Evolutionary conservation across 2,888 invertebrate genomes (phyloP), one percentile per base, ranked within the genome.

Genomic region (Flexamia atlantica): DNA sequence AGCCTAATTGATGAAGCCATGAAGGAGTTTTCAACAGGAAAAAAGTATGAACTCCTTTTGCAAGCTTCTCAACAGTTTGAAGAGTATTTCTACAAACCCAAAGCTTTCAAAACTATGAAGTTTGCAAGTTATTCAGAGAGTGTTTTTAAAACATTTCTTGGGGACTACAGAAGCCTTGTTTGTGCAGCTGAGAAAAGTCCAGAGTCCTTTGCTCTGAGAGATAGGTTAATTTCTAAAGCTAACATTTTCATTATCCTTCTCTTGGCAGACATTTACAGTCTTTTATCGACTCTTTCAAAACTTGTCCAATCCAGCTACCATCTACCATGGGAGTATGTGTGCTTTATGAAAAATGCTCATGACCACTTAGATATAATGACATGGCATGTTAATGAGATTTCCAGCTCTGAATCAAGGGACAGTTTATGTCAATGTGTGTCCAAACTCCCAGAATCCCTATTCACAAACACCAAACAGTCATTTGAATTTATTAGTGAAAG

Each of bases 291-390:
- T 79, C 50, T 79, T 23, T 79, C 79, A 50, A 79, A 79, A 46
- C 4, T 23, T 10, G 46, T 46, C 17, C 50, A 79, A n/a, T 79
- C 79, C 17, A 79, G 46, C 14, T 79, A 79, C 53, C 40, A 40
- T 40, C 25, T 76, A 76, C 36, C 79, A 28, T 79, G 42, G 46
- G 17, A 79, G 25, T 79, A 79, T 50, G 50, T 46, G n/a, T 25
- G 50, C 28, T 79, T 46, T 0, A 46, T 79, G 28, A n/a, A 46
- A 46, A 46, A 17, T 46, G 12, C 12, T 17, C 46, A 46, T 9
- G 46, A 4, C 2, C 81, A 81, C 2, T 53, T 57, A 60, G 81
- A 81, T 14, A 81, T 81, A 32, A 81, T 60, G 57, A 81, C 42
- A 32, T 32, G 20, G 57, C 20, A n/a, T 60, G 76, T 40, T 10